A percentile compares a stretch with the other conserved stretches of the same genome.
These are phyloP conservation scores for Meiosimyza platycephala DNA, from an alignment of 2,888 invertebrate species.

Conservation along the genomic window DNA sequence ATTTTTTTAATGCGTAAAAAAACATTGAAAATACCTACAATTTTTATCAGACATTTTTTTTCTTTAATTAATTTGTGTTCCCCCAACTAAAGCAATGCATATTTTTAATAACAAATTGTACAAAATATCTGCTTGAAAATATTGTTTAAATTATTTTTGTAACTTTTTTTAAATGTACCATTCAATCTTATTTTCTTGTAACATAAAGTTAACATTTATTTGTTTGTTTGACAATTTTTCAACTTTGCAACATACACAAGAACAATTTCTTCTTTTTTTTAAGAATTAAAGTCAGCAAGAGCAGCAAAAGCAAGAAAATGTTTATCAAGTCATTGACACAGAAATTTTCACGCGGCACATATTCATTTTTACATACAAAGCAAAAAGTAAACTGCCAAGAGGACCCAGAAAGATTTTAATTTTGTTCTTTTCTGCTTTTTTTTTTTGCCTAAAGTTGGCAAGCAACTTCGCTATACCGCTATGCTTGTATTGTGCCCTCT, in stretches of 20 bases:
- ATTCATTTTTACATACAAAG: neutral
- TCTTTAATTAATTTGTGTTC: too few relatives aligned
- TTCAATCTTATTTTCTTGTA: too few relatives aligned
- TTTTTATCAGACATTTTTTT: too few relatives aligned
- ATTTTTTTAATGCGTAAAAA: too few relatives aligned
- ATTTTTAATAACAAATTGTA: too few relatives aligned
- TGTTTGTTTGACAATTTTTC: constrained; percentile 5
- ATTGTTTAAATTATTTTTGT: too few relatives aligned
- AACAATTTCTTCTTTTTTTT: neutral
- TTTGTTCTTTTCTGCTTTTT: neutral
- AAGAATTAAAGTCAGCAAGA: too few relatives aligned
- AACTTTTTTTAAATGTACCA: too few relatives aligned
- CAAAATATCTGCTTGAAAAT: too few relatives aligned
- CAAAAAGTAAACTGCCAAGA: neutral
- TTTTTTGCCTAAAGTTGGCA: neutral
- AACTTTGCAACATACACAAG: neutral
- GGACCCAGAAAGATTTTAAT: neutral
- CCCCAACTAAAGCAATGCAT: too few relatives aligned
- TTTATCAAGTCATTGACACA: constrained; percentile 53
- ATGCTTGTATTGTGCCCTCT: neutral
- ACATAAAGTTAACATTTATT: neutral
- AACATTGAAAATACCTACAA: too few relatives aligned
- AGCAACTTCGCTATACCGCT: neutral
- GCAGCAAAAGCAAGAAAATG: constrained; percentile 29
- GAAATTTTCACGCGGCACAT: constrained; percentile 46